Base-by-base conservation (phyloP, 2,888 invertebrate species). In the Phengaris arion region DNA sequence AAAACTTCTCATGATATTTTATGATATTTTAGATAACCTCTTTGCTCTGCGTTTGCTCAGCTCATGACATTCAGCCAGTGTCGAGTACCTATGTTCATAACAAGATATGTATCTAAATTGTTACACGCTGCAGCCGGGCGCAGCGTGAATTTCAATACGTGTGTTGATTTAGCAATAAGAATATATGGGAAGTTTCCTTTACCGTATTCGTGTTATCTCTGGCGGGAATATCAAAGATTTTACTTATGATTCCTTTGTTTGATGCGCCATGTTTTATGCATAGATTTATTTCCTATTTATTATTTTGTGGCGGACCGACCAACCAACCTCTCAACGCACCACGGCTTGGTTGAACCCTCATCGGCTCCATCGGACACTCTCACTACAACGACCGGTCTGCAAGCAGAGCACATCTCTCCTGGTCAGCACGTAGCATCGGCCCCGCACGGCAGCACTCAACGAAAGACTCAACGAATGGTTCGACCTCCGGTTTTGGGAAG, bases 81-180 rank as follows among this genome's bases (percentile, higher is more conserved):
- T 45, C 12, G 64, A 64, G 64, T 64, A 22, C 22, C 22, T 22
- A 64, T 12, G 12, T 35, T 64, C 22, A 12, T 22, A 12, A 12
- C 64, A n/a, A 15, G 69, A 69, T 69, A 48, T 69, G 48, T 69
- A 68, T 68, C 68, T 68, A 68, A 68, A 68, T 68, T 68, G 69
- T 48, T 69, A 69, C 68, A 13, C 46, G 68, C 48, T 48, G 69
- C 48, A 69, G 48, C 48, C 7, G n/a, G 48, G 48, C 15, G 69
- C 69, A 48, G 15, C 69, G 69, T 48, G 69, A 69, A 69, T 69
- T 69, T 69, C 69, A 69, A 69, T 69, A 69, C 69, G 69, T 69
- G 69, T 48, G 69, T 69, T 69, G 69, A 69, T 69, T 69, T 69
- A 69, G 69, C 69, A 69, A 69, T 69, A 69, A 69, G 68, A 69